Evolutionary conservation across 2,888 invertebrate species (phyloP).

Genomic region (Caenorhabditis sp.): DNA sequence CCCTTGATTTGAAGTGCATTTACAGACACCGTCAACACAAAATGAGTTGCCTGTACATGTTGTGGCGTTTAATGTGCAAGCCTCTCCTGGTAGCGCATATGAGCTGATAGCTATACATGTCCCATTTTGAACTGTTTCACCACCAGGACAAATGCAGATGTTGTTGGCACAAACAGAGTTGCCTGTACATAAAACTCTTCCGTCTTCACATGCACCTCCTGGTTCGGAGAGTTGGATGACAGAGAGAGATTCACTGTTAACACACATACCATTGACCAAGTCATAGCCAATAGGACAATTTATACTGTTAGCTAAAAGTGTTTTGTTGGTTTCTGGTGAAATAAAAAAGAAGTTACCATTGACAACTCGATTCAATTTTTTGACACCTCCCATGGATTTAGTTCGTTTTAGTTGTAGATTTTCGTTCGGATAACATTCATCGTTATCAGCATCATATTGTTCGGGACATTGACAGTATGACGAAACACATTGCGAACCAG

Average conservation of each 20-base stretch:
- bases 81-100: slow-evolving; percentile 61
- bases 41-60: slow-evolving; percentile 64
- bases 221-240: slow-evolving; percentile 50
- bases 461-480: slow-evolving; percentile 35
- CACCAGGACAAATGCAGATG: slow-evolving; percentile 68
- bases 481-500: slow-evolving; percentile 30
- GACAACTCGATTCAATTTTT: slow-evolving; percentile 26
- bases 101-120: slow-evolving; percentile 45
- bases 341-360: slow-evolving; percentile 13
- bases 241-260: slow-evolving; percentile 32
- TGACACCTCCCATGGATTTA: slow-evolving; percentile 1
- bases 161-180: slow-evolving; percentile 68
- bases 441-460: slow-evolving; percentile 34
- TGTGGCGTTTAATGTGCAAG: slow-evolving; percentile 60
- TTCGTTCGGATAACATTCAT: slow-evolving; percentile 33
- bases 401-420: neutral
- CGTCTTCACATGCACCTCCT: slow-evolving; percentile 54
- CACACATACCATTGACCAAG: slow-evolving; percentile 39
- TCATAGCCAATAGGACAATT: slow-evolving; percentile 39
- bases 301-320: slow-evolving; percentile 24
- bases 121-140: slow-evolving; percentile 50
- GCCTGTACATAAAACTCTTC: slow-evolving; percentile 56
- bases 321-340: too few species aligned
- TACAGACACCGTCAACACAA: slow-evolving; percentile 63
- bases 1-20: slow-evolving; percentile 51